Percentiles rank a stretch among this genome's conserved stretches.
phyloP scores from a whole-genome alignment of 2,113 vertebrate species.

The Saguinus imperator region DNA sequence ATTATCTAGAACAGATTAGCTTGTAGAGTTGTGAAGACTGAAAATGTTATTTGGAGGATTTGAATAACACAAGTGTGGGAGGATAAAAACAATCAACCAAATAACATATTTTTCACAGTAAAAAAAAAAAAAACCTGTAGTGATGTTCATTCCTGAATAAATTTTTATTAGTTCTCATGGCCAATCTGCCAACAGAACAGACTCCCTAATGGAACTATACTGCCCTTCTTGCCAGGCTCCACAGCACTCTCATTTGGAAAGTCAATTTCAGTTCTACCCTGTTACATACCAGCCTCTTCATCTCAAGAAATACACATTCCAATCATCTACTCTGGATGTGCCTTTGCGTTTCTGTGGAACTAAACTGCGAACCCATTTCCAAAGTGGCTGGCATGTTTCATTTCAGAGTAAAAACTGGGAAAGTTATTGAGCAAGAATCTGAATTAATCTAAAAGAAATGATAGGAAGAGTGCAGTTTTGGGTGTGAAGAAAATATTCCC shows the following conservation, averaged over 20 bases:
- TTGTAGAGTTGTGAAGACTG: background rate
- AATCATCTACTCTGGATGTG: background rate
- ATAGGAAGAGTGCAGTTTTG: background rate
- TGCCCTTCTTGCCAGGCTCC: background rate
- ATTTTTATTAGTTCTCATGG: background rate
- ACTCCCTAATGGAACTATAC: conserved; percentile 1
- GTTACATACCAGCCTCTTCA: background rate
- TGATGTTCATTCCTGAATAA: background rate
- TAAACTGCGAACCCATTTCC: background rate
- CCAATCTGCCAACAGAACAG: background rate
- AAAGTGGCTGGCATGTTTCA: background rate
- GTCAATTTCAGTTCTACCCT: background rate
- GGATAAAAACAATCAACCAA: background rate
- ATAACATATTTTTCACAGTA: background rate
- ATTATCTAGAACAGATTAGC: background rate
- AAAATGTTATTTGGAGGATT: background rate
- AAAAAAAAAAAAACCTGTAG: background rate
- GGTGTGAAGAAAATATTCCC: background rate
- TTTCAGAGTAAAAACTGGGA: background rate
- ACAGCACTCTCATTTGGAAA: background rate
- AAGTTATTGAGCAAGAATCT: background rate
- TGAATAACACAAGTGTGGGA: background rate
- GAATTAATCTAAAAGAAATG: background rate
- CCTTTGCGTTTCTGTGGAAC: background rate
- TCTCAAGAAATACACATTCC: conserved; percentile 5